Evolutionary conservation across 2,797 vertebrate genomes (phyloP).

Genomic region (Microcaecilia unicolor): DNA sequence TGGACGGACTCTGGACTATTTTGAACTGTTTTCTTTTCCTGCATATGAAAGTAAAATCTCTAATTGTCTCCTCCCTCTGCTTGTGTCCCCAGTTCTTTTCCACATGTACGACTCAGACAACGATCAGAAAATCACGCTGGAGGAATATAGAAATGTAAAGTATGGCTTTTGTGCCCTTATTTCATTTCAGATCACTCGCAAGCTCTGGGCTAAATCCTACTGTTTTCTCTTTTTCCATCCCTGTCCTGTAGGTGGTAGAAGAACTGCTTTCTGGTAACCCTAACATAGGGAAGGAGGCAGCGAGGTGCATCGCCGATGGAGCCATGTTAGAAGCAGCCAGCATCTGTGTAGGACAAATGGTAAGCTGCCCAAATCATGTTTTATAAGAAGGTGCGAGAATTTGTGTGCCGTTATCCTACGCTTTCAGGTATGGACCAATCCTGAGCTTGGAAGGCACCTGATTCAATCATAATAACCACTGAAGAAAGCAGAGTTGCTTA

Average conservation of each 20-base stretch:
- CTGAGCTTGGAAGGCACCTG: no score
- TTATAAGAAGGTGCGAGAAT: no score
- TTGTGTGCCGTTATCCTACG: no score
- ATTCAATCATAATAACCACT: no score
- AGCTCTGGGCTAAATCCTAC: not conserved
- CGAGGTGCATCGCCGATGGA: conserved; percentile 72
- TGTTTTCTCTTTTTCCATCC: not conserved
- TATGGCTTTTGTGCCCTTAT: not conserved
- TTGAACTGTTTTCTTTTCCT: no score
- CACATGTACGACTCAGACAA: conserved; percentile 93
- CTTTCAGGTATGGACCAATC: no score
- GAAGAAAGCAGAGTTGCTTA: no score
- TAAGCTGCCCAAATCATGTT: conserved; percentile 80
- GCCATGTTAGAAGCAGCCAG: conserved; percentile 95
- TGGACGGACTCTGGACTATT: no score
- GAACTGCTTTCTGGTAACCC: conserved; percentile 79
- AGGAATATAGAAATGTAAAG: conserved; percentile 83
- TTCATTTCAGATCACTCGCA: no score
- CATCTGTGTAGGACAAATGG: conserved; percentile 81
- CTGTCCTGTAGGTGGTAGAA: conserved; percentile 69
- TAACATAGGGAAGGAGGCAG: conserved; percentile 64
- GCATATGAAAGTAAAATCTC: no score
- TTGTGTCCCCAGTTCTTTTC: conserved; percentile 72
- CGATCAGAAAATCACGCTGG: conserved; percentile 81
- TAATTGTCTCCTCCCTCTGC: rapidly evolving